Evolutionary conservation across 2,113 vertebrate genomes (phyloP).

Genomic region (Vireo altiloquus): DNA sequence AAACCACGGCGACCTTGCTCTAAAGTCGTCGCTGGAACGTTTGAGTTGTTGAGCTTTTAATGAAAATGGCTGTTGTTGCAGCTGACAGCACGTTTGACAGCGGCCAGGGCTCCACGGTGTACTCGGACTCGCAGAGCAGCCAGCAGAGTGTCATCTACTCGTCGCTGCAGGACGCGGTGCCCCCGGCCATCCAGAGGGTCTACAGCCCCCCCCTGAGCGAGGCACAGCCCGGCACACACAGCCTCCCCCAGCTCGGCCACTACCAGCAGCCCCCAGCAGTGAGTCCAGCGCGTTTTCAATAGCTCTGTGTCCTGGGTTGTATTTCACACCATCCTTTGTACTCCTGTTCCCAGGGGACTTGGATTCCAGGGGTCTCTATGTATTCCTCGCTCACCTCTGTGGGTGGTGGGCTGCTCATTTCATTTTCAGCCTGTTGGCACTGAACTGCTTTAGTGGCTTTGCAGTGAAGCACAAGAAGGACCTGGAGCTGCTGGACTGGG

Average conservation of each 20-base stretch:
- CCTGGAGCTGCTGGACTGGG: not conserved
- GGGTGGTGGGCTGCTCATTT: not conserved
- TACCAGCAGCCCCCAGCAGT: conserved; percentile 83
- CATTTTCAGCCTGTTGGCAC: not conserved
- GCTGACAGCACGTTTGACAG: conserved; percentile 89
- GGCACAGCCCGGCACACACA: conserved; percentile 71
- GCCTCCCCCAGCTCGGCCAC: conserved; percentile 68
- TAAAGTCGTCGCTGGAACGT: not conserved
- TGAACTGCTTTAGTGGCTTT: not conserved
- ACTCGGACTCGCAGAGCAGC: conserved; percentile 83
- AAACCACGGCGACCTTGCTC: not conserved
- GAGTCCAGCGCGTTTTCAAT: conserved; percentile 40
- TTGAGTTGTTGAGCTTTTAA: not conserved
- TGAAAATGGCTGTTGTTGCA: conserved; percentile 41
- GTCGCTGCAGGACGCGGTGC: conserved; percentile 74
- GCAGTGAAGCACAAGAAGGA: not conserved
- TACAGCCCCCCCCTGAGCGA: conserved; percentile 78
- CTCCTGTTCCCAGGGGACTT: not conserved
- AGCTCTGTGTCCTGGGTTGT: fast-evolving
- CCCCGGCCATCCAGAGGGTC: conserved; percentile 72
- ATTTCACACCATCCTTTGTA: fast-evolving
- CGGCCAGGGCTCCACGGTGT: conserved; percentile 79
- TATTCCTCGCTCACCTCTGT: not conserved
- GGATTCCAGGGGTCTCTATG: not conserved
- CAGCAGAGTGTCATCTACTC: conserved; percentile 87